Percentiles rank a stretch among this genome's conserved stretches.
phyloP scores from a whole-genome alignment of 2,797 vertebrate species.

The Valencia hispanica region DNA sequence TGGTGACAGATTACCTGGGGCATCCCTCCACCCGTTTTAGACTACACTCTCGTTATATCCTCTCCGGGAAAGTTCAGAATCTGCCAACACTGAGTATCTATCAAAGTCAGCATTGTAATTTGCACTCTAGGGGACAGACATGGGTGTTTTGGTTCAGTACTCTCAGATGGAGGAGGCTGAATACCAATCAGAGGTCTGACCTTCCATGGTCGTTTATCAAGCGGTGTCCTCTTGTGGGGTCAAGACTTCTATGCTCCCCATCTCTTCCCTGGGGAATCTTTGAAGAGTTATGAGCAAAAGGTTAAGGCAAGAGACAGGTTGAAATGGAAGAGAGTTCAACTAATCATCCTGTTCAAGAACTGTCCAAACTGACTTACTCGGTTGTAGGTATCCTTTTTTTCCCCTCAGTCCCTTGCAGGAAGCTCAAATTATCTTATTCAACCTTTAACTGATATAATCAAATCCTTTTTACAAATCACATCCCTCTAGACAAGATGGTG shows the following conservation, averaged over 20 bases:
- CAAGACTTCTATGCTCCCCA: slow-evolving; percentile 57
- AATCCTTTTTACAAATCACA: slow-evolving; percentile 39
- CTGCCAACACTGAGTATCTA: slow-evolving; percentile 51
- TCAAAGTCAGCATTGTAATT: slow-evolving; percentile 73
- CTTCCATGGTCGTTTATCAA: slow-evolving; percentile 75
- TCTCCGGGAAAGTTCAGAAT: slow-evolving; percentile 57
- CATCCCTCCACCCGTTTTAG: slow-evolving; percentile 9
- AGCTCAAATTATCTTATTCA: slow-evolving; percentile 29
- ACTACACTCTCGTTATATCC: slow-evolving; percentile 38
- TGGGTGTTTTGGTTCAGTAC: slow-evolving; percentile 52
- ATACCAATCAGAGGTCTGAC: slow-evolving; percentile 75
- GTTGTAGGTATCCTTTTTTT: slow-evolving; percentile 25
- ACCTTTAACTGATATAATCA: slow-evolving; percentile 44
- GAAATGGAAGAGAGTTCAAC: slow-evolving; percentile 24
- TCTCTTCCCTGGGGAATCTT: slow-evolving; percentile 43
- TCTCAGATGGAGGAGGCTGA: slow-evolving; percentile 65
- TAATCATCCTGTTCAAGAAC: slow-evolving; percentile 26
- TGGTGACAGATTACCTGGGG: slow-evolving; percentile 63
- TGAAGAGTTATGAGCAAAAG: slow-evolving; percentile 57
- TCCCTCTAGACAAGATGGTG: slow-evolving; percentile 43
- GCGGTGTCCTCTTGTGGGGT: slow-evolving; percentile 63
- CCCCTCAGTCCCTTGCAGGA: slow-evolving; percentile 6
- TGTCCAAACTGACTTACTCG: slow-evolving; percentile 11
- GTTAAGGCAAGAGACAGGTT: slow-evolving; percentile 40
- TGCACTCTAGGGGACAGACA: slow-evolving; percentile 58